Percentiles rank a stretch among this genome's conserved stretches.
Conservation (phyloP, 2,113 vertebrate species). For the Tetrax tetrax region DNA sequence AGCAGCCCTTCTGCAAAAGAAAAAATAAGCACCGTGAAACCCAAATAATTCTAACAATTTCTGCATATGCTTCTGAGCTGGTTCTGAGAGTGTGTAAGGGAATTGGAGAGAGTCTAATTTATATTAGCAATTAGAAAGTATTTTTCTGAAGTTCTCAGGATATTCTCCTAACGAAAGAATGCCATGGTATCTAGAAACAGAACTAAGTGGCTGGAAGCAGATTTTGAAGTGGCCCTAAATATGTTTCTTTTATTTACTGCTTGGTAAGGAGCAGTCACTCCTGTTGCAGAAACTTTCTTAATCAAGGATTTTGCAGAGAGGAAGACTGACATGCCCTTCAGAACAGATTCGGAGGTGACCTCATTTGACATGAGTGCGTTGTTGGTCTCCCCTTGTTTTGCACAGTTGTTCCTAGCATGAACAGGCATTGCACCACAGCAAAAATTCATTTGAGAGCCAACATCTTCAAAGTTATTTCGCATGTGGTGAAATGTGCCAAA, state of each 20-base stretch:
- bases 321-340: background rate
- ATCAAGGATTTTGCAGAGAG: background rate
- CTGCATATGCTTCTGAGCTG: background rate
- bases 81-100: background rate
- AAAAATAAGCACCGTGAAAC: background rate
- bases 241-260: background rate
- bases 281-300: background rate
- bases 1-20: background rate
- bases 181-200: background rate
- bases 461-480: background rate
- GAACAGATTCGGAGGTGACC: background rate
- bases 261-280: background rate
- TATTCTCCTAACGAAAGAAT: background rate
- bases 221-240: background rate
- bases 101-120: background rate
- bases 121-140: background rate
- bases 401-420: background rate
- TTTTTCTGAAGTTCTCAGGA: background rate
- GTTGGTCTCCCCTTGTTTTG: background rate
- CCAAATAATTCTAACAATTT: background rate
- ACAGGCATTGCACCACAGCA: background rate
- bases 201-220: background rate
- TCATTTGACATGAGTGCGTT: background rate
- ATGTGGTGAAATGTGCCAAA: constrained; percentile 3
- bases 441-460: background rate